Conservation (phyloP, 2,888 invertebrate genomes). For the Drosophila ezoana region DNA sequence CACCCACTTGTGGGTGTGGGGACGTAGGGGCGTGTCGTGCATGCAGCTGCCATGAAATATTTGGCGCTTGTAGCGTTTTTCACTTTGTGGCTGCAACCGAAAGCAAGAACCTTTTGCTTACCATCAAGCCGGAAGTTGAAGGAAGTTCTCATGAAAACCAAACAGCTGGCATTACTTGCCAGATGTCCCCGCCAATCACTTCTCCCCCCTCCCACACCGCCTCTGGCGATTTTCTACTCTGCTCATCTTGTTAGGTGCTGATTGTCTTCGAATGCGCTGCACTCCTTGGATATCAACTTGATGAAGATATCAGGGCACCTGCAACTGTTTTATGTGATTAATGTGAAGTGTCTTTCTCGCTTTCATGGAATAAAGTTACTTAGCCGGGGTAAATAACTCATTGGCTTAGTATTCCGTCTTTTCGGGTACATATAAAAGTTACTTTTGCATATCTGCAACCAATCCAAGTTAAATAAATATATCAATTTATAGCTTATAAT, state of each 20-base stretch:
- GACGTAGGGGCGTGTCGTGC: constrained; percentile 27
- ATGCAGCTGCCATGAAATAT: constrained; percentile 68
- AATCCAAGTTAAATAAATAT: too few relatives aligned
- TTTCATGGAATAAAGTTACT: background rate
- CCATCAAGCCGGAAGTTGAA: constrained; percentile 48
- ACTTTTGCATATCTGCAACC: too few relatives aligned
- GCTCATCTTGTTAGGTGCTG: constrained; percentile 28
- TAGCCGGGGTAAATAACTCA: background rate
- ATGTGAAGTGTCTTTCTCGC: constrained; percentile 4
- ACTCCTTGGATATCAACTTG: constrained; percentile 4
- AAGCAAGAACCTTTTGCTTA: constrained; percentile 33
- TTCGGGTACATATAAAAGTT: too few relatives aligned
- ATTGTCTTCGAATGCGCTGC: constrained; percentile 40
- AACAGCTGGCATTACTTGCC: constrained; percentile 46
- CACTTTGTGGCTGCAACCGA: constrained; percentile 59
- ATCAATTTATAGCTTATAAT: too few relatives aligned
- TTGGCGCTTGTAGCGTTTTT: constrained; percentile 75
- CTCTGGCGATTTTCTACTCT: background rate
- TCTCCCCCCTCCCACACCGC: background rate
- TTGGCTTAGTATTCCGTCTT: background rate
- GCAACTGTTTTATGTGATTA: constrained; percentile 15
- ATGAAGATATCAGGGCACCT: constrained; percentile 6
- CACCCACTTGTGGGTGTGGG: constrained; percentile 13
- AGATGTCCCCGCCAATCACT: background rate
- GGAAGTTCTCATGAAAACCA: constrained; percentile 54